These are phyloP conservation scores for Apodemus sylvaticus DNA, from an alignment of 2,113 vertebrate genomes.

Conservation along the genomic window DNA sequence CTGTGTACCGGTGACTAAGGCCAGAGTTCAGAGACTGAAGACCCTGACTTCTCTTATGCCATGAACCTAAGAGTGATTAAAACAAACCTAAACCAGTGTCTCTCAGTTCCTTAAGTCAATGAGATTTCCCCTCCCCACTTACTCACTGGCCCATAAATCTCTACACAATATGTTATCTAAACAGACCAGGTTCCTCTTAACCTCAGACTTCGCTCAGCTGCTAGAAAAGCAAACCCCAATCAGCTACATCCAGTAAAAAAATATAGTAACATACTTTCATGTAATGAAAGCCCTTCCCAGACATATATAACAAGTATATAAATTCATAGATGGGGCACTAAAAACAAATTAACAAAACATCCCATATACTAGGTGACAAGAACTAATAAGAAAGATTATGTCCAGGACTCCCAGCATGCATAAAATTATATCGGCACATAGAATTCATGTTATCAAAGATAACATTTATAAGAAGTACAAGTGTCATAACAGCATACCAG, in stretches of 20 bases:
- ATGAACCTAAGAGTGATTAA: background rate
- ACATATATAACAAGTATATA: background rate
- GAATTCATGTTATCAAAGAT: constrained; percentile 25
- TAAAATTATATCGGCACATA: constrained; percentile 31
- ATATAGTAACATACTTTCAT: background rate
- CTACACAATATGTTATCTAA: constrained; percentile 39
- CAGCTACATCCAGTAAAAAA: constrained; percentile 4
- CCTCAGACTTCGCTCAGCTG: background rate
- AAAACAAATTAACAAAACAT: background rate
- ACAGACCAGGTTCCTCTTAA: constrained; percentile 10
- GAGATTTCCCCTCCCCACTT: background rate
- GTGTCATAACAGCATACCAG: background rate
- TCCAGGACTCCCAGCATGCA: background rate
- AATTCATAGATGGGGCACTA: background rate
- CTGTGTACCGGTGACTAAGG: background rate
- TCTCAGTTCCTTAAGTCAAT: background rate
- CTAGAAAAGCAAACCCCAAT: background rate
- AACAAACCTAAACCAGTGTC: background rate
- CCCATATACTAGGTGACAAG: background rate
- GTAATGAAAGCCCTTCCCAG: background rate
- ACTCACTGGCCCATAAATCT: constrained; percentile 26
- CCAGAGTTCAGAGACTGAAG: background rate
- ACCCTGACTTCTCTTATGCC: background rate
- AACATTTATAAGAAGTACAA: background rate
- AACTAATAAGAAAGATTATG: constrained; percentile 25